Evolutionary conservation across 2,113 vertebrate genomes (phyloP).

Genomic region (Scophthalmus maximus): DNA sequence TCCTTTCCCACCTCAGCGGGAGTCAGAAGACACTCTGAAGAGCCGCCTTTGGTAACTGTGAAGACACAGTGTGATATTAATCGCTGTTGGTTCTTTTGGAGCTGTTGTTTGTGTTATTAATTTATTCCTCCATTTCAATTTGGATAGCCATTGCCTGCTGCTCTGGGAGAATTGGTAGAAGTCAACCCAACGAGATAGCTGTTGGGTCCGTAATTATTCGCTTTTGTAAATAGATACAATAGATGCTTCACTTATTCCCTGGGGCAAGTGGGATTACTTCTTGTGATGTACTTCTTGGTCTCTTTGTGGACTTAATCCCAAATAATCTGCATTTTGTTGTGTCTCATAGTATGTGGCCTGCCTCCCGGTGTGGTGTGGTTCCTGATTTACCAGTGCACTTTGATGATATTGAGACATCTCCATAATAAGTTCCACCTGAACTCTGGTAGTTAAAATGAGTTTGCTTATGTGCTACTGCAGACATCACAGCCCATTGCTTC

Average conservation of each 20-base stretch:
- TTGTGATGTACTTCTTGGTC: neutral
- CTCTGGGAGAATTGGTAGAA: slow-evolving; percentile 25
- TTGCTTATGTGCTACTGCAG: slow-evolving; percentile 23
- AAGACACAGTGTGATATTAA: slow-evolving; percentile 62
- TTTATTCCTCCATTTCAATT: neutral
- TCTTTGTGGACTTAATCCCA: slow-evolving; percentile 18
- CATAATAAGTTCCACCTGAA: slow-evolving; percentile 15
- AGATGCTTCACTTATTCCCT: slow-evolving; percentile 9
- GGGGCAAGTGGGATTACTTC: slow-evolving; percentile 4
- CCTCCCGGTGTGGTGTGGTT: neutral
- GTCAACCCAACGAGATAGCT: slow-evolving; percentile 11
- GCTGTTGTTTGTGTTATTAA: slow-evolving; percentile 25
- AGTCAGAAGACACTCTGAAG: slow-evolving; percentile 41
- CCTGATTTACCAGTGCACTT: slow-evolving; percentile 1
- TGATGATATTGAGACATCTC: neutral
- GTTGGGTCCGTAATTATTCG: slow-evolving; percentile 33
- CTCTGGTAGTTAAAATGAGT: slow-evolving; percentile 11
- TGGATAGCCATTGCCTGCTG: slow-evolving; percentile 17
- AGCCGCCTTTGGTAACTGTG: slow-evolving; percentile 37
- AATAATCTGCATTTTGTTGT: slow-evolving; percentile 22
- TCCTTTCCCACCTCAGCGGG: slow-evolving; percentile 50
- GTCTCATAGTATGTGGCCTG: neutral
- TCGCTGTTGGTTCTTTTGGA: slow-evolving; percentile 38
- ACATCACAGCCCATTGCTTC: neutral
- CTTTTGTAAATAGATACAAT: slow-evolving; percentile 40